Percentiles rank a stretch among this genome's conserved stretches.
These are phyloP conservation scores for Pangasius larnaudii DNA, from an alignment of 2,797 vertebrate species.

Conservation along the genomic window DNA sequence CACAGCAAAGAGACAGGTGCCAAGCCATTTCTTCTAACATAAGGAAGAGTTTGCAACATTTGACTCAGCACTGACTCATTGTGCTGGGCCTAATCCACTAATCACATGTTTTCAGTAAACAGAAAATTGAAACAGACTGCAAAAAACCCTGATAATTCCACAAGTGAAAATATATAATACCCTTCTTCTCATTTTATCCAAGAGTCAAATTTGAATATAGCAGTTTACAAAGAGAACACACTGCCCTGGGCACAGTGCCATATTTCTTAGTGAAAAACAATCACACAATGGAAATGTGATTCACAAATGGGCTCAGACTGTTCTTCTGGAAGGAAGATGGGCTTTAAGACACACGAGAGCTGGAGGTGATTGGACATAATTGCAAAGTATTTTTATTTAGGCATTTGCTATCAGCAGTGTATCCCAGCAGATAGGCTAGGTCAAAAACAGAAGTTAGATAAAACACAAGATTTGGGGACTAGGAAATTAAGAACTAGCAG, in stretches of 20 bases:
- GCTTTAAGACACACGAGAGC: neutral
- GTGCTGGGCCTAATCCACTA: constrained; percentile 6
- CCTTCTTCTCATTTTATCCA: constrained; percentile 1
- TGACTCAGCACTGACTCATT: neutral
- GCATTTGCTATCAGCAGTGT: neutral
- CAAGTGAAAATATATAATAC: neutral
- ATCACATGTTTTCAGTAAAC: constrained; percentile 18
- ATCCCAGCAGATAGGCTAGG: neutral
- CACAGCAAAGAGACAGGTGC: neutral
- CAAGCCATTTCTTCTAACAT: neutral
- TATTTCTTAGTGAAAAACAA: constrained; percentile 9
- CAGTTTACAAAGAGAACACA: neutral
- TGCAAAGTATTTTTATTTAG: neutral
- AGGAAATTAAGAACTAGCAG: neutral
- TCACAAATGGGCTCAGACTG: constrained; percentile 11
- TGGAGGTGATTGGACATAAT: constrained; percentile 12
- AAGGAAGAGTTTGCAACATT: neutral
- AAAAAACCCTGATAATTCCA: neutral
- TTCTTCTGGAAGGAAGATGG: constrained; percentile 11
- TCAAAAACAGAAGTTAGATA: neutral
- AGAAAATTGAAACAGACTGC: neutral
- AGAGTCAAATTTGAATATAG: neutral
- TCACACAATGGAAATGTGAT: constrained; percentile 1
- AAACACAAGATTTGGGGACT: neutral
- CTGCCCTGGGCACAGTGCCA: constrained; percentile 8